Conservation (phyloP, 2,113 vertebrate genomes). For the Progne subis region DNA sequence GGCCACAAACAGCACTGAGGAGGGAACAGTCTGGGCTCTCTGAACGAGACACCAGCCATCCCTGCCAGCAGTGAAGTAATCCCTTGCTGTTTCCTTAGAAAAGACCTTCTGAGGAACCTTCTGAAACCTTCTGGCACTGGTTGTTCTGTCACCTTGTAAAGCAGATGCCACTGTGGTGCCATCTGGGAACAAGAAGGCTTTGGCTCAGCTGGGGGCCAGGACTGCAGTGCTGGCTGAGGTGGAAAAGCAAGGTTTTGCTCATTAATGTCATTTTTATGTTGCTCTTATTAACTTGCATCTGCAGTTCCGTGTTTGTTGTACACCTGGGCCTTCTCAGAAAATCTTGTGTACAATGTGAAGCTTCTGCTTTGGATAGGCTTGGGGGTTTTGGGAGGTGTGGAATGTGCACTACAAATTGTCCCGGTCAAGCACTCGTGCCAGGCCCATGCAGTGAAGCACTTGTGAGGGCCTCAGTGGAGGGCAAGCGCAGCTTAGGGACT, state of each 20-base stretch:
- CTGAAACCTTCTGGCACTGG: background rate
- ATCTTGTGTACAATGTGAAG: background rate
- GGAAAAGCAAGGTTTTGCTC: background rate
- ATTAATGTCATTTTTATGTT: background rate
- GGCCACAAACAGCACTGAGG: background rate
- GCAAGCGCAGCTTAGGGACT: rapidly evolving
- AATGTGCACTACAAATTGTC: rapidly evolving
- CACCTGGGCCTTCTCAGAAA: background rate
- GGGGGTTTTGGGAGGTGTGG: too few relatives aligned
- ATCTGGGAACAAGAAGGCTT: background rate
- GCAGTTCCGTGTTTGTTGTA: background rate
- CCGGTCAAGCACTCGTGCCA: rapidly evolving
- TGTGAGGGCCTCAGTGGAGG: background rate
- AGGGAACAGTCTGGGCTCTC: background rate
- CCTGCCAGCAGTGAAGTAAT: background rate
- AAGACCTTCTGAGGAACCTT: background rate
- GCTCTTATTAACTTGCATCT: background rate
- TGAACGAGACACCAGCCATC: background rate
- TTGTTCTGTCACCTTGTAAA: background rate
- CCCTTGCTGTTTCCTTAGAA: background rate
- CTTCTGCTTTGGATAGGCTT: background rate
- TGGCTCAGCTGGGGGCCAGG: background rate
- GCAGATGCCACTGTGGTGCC: background rate
- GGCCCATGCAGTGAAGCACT: background rate
- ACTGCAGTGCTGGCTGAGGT: background rate